phyloP scores from a whole-genome alignment of 2,797 vertebrate species.

The Gambelia wislizenii region DNA sequence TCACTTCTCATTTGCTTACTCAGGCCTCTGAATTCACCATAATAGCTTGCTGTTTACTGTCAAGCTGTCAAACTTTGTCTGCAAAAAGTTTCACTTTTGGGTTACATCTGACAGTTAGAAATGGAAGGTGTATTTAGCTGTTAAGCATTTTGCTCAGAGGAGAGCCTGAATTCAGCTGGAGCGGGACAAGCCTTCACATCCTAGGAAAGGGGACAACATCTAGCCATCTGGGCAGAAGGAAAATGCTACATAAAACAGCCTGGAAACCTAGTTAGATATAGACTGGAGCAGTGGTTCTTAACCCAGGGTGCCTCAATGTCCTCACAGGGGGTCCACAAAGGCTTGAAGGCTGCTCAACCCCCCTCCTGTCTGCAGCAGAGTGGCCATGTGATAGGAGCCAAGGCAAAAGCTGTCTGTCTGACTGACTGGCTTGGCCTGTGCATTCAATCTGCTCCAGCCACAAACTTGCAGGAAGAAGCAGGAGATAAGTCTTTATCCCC shows the following conservation, averaged over 20 bases:
- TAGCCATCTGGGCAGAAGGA: not conserved
- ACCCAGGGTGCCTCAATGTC: no score
- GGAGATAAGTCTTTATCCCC: no score
- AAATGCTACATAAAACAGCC: not conserved
- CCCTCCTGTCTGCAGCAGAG: no score
- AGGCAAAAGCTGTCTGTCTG: no score
- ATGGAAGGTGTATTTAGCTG: not conserved
- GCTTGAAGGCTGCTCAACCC: no score
- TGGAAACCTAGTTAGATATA: not conserved
- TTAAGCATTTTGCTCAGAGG: not conserved
- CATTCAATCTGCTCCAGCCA: no score
- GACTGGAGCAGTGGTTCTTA: not conserved
- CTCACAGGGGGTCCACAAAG: no score
- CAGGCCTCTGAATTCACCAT: not conserved
- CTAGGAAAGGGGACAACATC: not conserved
- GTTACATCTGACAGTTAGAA: not conserved
- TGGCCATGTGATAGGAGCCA: no score
- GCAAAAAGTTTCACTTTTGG: constrained; percentile 12
- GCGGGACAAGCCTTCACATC: not conserved
- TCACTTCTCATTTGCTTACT: constrained; percentile 39
- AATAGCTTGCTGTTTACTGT: not conserved
- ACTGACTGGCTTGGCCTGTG: no score
- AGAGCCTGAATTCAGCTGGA: not conserved
- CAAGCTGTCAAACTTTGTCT: constrained; percentile 27
- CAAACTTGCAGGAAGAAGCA: no score